Base-by-base conservation (phyloP, 2,113 vertebrate species). In the Aphelocoma coerulescens region DNA sequence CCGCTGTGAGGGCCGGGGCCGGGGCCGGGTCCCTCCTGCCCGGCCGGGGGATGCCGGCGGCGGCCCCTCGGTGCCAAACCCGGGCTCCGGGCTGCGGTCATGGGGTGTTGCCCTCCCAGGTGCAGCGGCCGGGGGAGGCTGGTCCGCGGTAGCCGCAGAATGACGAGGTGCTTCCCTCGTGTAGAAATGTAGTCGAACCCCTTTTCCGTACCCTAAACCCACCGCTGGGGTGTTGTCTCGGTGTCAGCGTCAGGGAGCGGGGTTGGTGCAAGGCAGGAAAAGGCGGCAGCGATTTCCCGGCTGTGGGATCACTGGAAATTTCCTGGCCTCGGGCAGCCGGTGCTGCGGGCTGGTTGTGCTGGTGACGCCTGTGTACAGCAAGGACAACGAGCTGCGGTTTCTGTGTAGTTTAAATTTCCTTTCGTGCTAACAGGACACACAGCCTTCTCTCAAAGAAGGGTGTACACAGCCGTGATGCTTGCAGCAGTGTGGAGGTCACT, bases 191-290 rank as follows among this genome's bases (percentile, higher is more conserved):
- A 5, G 11, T 10, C 2, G 7, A 5, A 16, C 5, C 46, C 66
- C 6, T 0, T 7, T 44, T 2, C 32, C 1, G 0, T 4, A 1
- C 4, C 37, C 48, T 20, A 1, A 16, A 27, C 13, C 15, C 77
- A 0, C 4, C 4, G 2, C 27, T 3, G 51, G 3, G 89, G 2
- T 6, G 0, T 27, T 17, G 23, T 17, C 62, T 16, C 6, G 37
- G 48, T 16, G 73, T 10, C n/a, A 1, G 68, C 57, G 57, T 46
- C 44, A 10, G 23, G 4, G 48, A 85, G 61, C 52, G 54, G 37
- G 26, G 27, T 19, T 21, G 76, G 62, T 5, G 4, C 30, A 3
- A 5, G 52, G 41, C 43, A 2, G 13, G 41, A 1, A 2, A 2
- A 49, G 62, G 91, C 11, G 57, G 67, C n/a, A 2, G 94, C 14